These are phyloP conservation scores for Euglossa dilemma DNA, from an alignment of 1,140 invertebrate genomes.

Conservation along the genomic window DNA sequence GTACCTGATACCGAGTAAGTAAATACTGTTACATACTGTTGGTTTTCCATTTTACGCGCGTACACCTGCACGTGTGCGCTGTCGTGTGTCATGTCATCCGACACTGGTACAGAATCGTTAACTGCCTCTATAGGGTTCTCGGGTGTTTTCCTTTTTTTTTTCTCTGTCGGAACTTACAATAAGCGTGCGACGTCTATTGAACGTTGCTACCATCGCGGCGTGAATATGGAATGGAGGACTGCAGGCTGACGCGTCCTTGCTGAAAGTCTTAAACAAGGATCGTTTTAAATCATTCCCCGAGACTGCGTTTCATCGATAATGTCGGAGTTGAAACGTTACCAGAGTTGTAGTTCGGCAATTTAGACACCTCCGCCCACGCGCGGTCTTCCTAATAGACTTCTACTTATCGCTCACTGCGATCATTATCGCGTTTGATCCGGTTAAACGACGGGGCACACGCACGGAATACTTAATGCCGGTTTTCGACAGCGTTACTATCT, in stretches of 20 bases:
- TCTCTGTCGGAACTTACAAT: no score
- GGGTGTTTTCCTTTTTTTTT: no score
- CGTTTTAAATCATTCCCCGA: not conserved
- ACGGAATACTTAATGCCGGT: conserved; percentile 44
- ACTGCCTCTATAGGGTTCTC: no score
- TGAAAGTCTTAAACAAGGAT: no score
- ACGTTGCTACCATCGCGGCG: no score
- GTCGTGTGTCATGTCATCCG: not conserved
- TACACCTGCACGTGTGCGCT: not conserved
- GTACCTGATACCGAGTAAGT: conserved; percentile 82
- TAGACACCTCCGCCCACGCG: conserved; percentile 5
- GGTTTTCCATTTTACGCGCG: not conserved
- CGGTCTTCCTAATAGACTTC: conserved; percentile 43
- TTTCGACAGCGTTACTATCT: conserved; percentile 8
- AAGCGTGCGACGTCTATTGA: no score
- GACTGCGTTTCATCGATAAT: not conserved
- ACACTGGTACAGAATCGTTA: no score
- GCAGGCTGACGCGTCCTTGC: no score
- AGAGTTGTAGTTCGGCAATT: not conserved
- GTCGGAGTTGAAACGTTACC: not conserved
- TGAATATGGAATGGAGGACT: no score
- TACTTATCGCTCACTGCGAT: conserved; percentile 51
- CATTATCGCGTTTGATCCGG: conserved; percentile 57
- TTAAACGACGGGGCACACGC: conserved; percentile 46
- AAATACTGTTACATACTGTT: not conserved